Base-by-base conservation (phyloP, 2,888 invertebrate species). In the Dysmachus trigonus region DNA sequence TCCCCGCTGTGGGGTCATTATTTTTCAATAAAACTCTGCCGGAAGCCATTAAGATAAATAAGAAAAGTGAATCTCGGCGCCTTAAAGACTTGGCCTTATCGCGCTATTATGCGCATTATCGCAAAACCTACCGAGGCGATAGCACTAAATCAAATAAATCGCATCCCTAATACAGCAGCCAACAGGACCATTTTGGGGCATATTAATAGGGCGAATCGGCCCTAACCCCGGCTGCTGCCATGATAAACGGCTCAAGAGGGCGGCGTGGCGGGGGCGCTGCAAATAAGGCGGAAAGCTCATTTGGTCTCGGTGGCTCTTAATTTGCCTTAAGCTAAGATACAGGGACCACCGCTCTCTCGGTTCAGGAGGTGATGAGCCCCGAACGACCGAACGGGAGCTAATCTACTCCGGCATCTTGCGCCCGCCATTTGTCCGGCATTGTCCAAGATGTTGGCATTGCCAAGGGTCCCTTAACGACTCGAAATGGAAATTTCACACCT, bases 11-110 rank as follows among this genome's bases (percentile, higher is more conserved):
- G 86, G 86, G 85, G 87, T 87, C 88, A 88, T 88, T 89, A 89
- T 89, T 89, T 89, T 89, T 89, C 89, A 89, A 89, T 89, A 89
- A 89, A 89, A 89, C 87, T 89, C 88, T 89, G 88, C 89, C 89
- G 89, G 89, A 89, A 89, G 88, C 89, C 89, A 89, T 89, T 89
- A 89, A 89, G 89, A 89, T 89, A 89, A 89, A 88, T 89, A 88
- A 87, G 87, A 87, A 86, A 74, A 85, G 41, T 85, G 82, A 87
- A 87, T 87, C 87, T 22, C 27, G 33, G 51, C 85, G 86, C 85
- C 86, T 87, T 86, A 81, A 86, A 87, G 87, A 87, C 76, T 85
- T 33, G 41, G 82, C 72, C 84, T 87, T 87, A 87, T 87, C 87
- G 83, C 85, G 86, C 86, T 87, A 87, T 87, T 87, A 87, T 87